A percentile compares a stretch with the other conserved stretches of the same genome.
phyloP scores from a whole-genome alignment of 2,113 vertebrate species.

The Poicephalus gulielmi region DNA sequence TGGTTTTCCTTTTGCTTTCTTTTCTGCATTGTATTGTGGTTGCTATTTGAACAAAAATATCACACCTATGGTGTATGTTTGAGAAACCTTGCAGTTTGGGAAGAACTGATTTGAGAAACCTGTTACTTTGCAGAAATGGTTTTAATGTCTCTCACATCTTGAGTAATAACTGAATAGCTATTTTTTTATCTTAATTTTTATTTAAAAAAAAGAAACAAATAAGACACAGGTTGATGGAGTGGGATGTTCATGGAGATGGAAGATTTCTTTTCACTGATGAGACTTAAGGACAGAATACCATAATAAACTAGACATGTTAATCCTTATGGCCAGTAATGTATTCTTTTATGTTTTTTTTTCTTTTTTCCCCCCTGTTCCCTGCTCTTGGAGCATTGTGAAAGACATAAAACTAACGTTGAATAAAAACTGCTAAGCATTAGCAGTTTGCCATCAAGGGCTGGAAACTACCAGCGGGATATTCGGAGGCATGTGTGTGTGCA shows the following conservation, averaged over 20 bases:
- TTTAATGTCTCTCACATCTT: neutral
- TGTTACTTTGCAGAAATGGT: neutral
- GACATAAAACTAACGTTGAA: neutral
- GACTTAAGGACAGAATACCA: fast-evolving
- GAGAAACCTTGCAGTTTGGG: neutral
- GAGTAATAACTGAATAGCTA: neutral
- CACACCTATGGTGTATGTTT: neutral
- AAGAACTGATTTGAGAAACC: neutral
- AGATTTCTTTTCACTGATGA: neutral
- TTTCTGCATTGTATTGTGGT: neutral
- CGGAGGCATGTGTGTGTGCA: neutral
- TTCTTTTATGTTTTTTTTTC: neutral
- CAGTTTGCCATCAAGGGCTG: neutral
- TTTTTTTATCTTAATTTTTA: neutral
- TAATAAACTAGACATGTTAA: neutral
- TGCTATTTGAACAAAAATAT: neutral
- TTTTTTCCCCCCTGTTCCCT: fast-evolving
- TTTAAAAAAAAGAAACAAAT: neutral
- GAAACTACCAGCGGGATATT: neutral
- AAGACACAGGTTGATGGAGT: neutral
- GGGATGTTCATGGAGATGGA: neutral
- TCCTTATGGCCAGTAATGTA: neutral
- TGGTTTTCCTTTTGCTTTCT: neutral
- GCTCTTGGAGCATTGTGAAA: neutral
- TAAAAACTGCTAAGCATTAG: neutral